Conservation (phyloP, 37 sponge, comb jelly and placozoan genomes). For the Spongilla lacustris region DNA sequence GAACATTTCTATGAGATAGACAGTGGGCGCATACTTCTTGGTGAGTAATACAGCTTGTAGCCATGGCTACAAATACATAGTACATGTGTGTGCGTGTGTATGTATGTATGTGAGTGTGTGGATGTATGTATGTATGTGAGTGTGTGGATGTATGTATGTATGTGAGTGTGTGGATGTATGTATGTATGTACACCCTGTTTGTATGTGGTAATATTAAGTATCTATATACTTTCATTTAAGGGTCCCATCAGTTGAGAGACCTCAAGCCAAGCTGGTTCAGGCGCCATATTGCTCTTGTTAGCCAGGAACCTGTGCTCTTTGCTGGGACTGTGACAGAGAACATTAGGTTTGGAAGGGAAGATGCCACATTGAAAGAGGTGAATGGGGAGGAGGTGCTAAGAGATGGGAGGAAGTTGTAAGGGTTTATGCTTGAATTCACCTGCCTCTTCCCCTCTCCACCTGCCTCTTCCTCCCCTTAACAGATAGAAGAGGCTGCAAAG, state of each 20-base stretch:
- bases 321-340: slow-evolving; percentile 82
- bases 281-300: slow-evolving; percentile 74
- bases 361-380: slow-evolving; percentile 77
- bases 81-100: not conserved
- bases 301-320: slow-evolving; percentile 91
- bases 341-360: slow-evolving; percentile 72
- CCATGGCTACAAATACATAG: not conserved
- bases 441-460: not conserved
- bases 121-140: too few relatives aligned
- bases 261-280: slow-evolving; percentile 83
- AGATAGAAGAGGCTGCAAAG: slow-evolving; percentile 80
- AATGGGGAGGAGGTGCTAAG: not conserved
- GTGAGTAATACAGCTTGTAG: slow-evolving; percentile 17
- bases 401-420: not conserved
- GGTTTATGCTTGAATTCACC: not conserved
- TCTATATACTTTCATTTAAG: slow-evolving; percentile 36
- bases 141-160: too few relatives aligned
- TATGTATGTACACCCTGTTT: too few relatives aligned
- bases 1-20: slow-evolving; percentile 81
- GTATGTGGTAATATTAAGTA: too few relatives aligned
- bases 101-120: slow-evolving; percentile 5
- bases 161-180: too few relatives aligned
- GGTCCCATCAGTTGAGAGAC: slow-evolving; percentile 50
- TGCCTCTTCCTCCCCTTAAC: not conserved
- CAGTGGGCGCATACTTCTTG: slow-evolving; percentile 57